Base-by-base conservation (phyloP, 2,113 vertebrate genomes). In the Elachura formosa region DNA sequence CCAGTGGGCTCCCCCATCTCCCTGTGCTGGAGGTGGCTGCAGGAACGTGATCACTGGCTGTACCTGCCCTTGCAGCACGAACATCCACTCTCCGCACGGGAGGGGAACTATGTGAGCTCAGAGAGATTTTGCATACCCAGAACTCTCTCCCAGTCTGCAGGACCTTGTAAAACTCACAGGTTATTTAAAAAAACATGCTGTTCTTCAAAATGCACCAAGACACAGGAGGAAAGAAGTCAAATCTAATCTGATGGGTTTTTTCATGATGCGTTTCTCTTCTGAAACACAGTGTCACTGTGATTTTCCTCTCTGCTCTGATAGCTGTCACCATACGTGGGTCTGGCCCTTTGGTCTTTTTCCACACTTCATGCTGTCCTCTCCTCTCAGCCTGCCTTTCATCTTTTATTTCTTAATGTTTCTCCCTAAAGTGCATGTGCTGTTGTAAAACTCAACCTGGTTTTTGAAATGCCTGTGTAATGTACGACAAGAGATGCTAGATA, bases 301-400 rank as follows among this genome's bases (percentile, higher is more conserved):
- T 82, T 86, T 68, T 45, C 59, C 59, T n/a, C 52, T 54, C 43
- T 81, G 41, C 33, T 81, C 46, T 89, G n/a, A 76, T 2, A 76
- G 49, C 72, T 90, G 46, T 58, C 0, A 0, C 51, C 63, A 20
- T 13, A 41, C 0, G 0, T 88, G 75, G 45, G 26, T 56, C 63
- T 90, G 72, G 24, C 15, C 55, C 12, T 29, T 84, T 0, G 0
- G n/a, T 74, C 23, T 49, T 75, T 92, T 92, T 61, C 55, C 45
- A 81, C 52, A 61, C 3, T 12, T 49, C 8, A 66, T 93, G 31
- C 43, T 20, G 43, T 81, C 45, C 17, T 78, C 21, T 86, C 45
- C n/a, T 88, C 64, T 63, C 46, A 77, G 76, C 45, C 51, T 56
- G 12, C 36, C 18, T 82, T 87, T 81, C 61, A 81, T 48, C 19